phyloP scores from a whole-genome alignment of 2,888 invertebrate genomes.

The Troilus luridus region DNA sequence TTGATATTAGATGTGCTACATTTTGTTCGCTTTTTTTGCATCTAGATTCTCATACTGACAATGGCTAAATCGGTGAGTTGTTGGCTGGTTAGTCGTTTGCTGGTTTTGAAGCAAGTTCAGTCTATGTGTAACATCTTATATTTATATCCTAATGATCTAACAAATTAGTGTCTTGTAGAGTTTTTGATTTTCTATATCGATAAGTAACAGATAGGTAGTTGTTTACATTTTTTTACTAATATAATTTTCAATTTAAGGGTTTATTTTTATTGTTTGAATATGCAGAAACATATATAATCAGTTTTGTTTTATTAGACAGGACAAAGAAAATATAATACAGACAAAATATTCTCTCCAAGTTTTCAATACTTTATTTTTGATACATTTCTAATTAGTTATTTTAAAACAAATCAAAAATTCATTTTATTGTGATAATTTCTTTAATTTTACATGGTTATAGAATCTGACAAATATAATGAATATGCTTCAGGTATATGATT shows the following conservation, averaged over 20 bases:
- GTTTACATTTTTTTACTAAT: neutral
- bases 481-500: constrained; percentile 4
- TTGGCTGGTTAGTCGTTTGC: too few species aligned
- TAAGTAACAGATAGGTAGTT: too few species aligned
- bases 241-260: neutral
- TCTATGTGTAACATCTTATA: too few species aligned
- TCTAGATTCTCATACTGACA: too few species aligned
- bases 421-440: constrained; percentile 7
- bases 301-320: neutral
- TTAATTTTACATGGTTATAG: constrained; percentile 4
- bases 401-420: neutral
- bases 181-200: too few species aligned
- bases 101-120: too few species aligned
- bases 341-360: neutral
- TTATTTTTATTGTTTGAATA: neutral
- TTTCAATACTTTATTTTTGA: constrained; percentile 6
- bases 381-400: neutral
- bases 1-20: too few species aligned
- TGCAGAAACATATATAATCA: neutral
- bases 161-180: too few species aligned
- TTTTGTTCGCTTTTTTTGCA: too few species aligned
- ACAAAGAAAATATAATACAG: neutral
- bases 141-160: too few species aligned
- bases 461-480: neutral
- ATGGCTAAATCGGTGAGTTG: too few species aligned